phyloP scores from a whole-genome alignment of 1,140 invertebrate species.

The Brachionus sp. region DNA sequence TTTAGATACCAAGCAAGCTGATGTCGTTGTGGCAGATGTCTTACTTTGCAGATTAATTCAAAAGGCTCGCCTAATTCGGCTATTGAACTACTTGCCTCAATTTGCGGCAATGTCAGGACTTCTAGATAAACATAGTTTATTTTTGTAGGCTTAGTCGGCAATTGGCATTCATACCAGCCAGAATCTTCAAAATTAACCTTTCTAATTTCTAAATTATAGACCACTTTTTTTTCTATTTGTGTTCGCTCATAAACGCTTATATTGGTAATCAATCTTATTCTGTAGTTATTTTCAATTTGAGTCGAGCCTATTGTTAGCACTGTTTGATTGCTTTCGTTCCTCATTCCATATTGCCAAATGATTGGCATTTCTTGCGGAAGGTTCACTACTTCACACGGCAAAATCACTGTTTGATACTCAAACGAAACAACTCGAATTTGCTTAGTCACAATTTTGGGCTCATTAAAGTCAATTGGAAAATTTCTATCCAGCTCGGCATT shows the following conservation, averaged over 20 bases:
- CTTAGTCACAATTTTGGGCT: slow-evolving; percentile 17
- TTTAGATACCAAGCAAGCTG: slow-evolving; percentile 10
- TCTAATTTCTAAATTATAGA: slow-evolving; percentile 39
- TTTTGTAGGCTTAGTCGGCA: slow-evolving; percentile 42
- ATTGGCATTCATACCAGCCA: slow-evolving; percentile 42
- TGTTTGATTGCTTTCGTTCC: slow-evolving; percentile 28
- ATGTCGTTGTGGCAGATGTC: background rate
- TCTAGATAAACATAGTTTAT: slow-evolving; percentile 34
- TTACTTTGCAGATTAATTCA: slow-evolving; percentile 12
- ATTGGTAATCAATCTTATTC: background rate
- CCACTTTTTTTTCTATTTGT: background rate
- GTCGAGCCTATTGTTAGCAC: slow-evolving; percentile 31
- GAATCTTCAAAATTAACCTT: slow-evolving; percentile 2
- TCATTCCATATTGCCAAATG: slow-evolving; percentile 32
- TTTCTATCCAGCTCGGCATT: background rate
- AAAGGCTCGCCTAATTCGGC: background rate
- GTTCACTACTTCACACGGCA: slow-evolving; percentile 15
- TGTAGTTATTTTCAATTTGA: slow-evolving; percentile 14
- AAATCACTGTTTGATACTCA: slow-evolving; percentile 26
- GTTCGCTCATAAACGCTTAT: background rate
- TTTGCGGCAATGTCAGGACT: background rate
- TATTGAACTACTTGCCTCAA: background rate
- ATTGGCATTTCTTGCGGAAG: slow-evolving; percentile 6
- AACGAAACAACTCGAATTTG: background rate
- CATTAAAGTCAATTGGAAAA: background rate